Conservation (phyloP, 1,140 invertebrate species). For the Heliothis subflexa region DNA sequence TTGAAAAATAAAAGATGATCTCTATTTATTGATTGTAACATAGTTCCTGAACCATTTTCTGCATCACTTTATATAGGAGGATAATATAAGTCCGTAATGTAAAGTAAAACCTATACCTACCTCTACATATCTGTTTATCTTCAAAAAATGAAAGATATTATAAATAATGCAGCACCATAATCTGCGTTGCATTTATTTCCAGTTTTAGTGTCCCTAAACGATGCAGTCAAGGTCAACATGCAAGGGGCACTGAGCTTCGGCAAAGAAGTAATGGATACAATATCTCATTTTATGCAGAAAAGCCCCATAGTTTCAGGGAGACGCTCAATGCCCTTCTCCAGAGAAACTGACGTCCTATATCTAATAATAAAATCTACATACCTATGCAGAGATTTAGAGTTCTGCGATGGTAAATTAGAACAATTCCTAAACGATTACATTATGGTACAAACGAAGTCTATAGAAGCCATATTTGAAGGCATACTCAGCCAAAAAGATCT, state of each 20-base stretch:
- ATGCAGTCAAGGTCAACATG: slow-evolving; percentile 54
- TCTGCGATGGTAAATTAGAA: slow-evolving; percentile 58
- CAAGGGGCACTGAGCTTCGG: slow-evolving; percentile 52
- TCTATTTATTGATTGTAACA: neutral
- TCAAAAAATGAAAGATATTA: neutral
- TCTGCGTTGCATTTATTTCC: neutral
- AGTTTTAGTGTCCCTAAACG: slow-evolving; percentile 10
- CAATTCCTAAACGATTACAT: slow-evolving; percentile 67
- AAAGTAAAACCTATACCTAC: too few relatives aligned
- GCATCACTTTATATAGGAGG: too few relatives aligned
- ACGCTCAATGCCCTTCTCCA: slow-evolving; percentile 40
- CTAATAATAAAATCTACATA: slow-evolving; percentile 55
- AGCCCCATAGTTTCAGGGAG: neutral
- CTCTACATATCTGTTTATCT: too few relatives aligned
- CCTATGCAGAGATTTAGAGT: slow-evolving; percentile 61
- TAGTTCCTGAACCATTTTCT: neutral
- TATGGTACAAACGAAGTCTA: slow-evolving; percentile 56
- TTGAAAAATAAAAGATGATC: neutral
- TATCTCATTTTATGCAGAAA: slow-evolving; percentile 35
- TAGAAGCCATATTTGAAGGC: slow-evolving; percentile 57
- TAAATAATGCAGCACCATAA: too few relatives aligned
- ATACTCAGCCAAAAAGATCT: slow-evolving; percentile 35
- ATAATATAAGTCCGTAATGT: too few relatives aligned
- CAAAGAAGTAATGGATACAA: slow-evolving; percentile 49
- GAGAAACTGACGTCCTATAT: slow-evolving; percentile 56